Conservation (phyloP, 2,888 invertebrate genomes). For the Hipparchia semele region DNA sequence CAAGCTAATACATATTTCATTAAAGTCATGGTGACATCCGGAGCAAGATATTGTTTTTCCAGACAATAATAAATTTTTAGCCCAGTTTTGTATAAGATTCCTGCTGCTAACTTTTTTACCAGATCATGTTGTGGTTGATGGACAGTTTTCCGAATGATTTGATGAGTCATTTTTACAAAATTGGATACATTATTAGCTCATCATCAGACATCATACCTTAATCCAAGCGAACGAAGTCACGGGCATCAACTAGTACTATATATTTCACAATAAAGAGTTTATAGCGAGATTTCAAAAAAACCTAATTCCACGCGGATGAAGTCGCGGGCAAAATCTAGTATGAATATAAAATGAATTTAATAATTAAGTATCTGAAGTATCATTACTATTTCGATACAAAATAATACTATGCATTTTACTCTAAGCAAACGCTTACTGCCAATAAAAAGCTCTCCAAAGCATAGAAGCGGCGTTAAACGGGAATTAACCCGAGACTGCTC, state of each 20-base stretch:
- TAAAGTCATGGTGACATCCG: neutral
- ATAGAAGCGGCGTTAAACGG: conserved; percentile 46
- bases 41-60: conserved; percentile 1
- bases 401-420: conserved; percentile 12
- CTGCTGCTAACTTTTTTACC: neutral
- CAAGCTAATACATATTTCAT: conserved; percentile 12
- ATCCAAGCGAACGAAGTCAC: too few species aligned
- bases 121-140: too few species aligned
- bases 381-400: conserved; percentile 20
- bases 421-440: conserved; percentile 36
- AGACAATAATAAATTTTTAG: neutral
- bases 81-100: neutral
- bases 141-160: too few species aligned
- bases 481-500: conserved; percentile 59
- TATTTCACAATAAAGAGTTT: too few species aligned
- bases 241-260: too few species aligned
- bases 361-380: too few species aligned
- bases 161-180: too few species aligned
- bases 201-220: too few species aligned
- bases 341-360: neutral
- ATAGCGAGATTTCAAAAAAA: too few species aligned
- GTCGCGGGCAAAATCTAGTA: too few species aligned
- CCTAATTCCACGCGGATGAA: too few species aligned
- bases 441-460: conserved; percentile 37
- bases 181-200: too few species aligned